Conservation (phyloP, 2,797 vertebrate genomes). For the Rhinogobio ventralis region DNA sequence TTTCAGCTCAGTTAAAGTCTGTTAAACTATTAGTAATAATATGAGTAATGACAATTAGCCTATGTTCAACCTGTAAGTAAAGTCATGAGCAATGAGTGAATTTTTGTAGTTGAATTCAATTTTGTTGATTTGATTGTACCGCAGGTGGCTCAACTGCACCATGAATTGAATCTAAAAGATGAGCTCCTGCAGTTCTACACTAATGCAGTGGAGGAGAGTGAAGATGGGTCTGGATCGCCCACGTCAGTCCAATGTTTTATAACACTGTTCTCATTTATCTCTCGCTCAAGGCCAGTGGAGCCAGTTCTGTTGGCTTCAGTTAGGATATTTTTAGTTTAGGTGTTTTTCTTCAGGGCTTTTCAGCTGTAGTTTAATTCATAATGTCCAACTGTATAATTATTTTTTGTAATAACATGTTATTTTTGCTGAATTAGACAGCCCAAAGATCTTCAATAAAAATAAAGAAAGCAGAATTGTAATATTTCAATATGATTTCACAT, state of each 20-base stretch:
- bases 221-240: slow-evolving; percentile 87
- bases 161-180: slow-evolving; percentile 97
- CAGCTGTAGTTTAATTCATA: neutral
- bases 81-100: neutral
- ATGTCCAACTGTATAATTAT: neutral
- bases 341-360: neutral
- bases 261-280: slow-evolving; percentile 29
- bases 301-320: slow-evolving; percentile 18
- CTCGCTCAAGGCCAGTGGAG: neutral
- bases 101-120: neutral
- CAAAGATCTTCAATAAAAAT: neutral
- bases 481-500: neutral
- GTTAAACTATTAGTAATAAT: neutral
- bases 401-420: neutral
- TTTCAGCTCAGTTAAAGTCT: neutral
- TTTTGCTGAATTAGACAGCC: neutral
- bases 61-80: neutral
- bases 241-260: slow-evolving; percentile 79
- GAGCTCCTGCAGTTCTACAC: slow-evolving; percentile 98
- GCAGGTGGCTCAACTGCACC: slow-evolving; percentile 94
- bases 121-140: neutral
- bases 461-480: neutral
- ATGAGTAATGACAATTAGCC: neutral
- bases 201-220: slow-evolving; percentile 88
- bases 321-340: slow-evolving; percentile 19